Percentiles rank a stretch among this genome's conserved stretches.
phyloP scores from a whole-genome alignment of 2,888 invertebrate genomes.

The Dolichomitus sp. region DNA sequence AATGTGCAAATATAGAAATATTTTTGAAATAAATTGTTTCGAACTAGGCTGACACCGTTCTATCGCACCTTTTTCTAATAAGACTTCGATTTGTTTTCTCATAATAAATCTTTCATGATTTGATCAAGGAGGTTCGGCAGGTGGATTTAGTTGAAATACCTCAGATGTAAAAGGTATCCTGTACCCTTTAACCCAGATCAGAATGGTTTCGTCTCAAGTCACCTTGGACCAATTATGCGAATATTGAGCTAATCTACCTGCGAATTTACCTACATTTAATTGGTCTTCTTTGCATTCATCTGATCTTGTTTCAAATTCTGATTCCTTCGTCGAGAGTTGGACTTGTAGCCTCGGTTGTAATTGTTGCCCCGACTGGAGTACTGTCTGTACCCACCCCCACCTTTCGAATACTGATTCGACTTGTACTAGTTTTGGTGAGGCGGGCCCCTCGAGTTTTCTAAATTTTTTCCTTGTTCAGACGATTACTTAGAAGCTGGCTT shows the following conservation, averaged over 20 bases:
- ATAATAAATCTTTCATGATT: slow-evolving; percentile 35
- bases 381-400: slow-evolving; percentile 57
- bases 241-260: slow-evolving; percentile 54
- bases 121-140: slow-evolving; percentile 50
- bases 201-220: slow-evolving; percentile 57
- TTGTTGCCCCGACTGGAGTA: slow-evolving; percentile 32
- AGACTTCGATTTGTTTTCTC: not conserved
- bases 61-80: slow-evolving; percentile 47
- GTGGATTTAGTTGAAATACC: slow-evolving; percentile 33
- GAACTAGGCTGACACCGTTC: not conserved
- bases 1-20: too few relatives aligned
- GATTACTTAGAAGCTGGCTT: slow-evolving; percentile 29
- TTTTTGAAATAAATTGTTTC: slow-evolving; percentile 55
- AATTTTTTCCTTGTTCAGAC: slow-evolving; percentile 18
- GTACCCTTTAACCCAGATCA: slow-evolving; percentile 65
- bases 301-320: slow-evolving; percentile 24
- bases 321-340: slow-evolving; percentile 29
- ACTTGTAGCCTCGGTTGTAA: slow-evolving; percentile 31
- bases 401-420: slow-evolving; percentile 29
- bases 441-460: slow-evolving; percentile 67
- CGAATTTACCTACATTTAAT: slow-evolving; percentile 56
- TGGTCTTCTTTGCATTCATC: slow-evolving; percentile 31
- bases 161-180: slow-evolving; percentile 53
- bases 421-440: slow-evolving; percentile 47
- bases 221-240: slow-evolving; percentile 46